phyloP scores from a whole-genome alignment of 2,113 vertebrate species.

The Chiloscyllium plagiosum region DNA sequence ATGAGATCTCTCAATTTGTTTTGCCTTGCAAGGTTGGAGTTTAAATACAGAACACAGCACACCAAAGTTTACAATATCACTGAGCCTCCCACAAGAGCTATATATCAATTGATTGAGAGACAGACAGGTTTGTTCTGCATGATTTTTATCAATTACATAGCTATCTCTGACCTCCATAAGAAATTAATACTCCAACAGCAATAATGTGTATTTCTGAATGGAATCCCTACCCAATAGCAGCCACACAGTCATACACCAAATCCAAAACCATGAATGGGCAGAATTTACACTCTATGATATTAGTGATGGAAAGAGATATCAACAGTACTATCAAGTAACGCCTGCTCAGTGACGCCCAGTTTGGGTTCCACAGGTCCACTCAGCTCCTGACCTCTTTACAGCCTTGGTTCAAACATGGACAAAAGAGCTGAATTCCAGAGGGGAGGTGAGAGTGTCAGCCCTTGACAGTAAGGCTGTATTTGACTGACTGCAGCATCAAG shows the following conservation, averaged over 20 bases:
- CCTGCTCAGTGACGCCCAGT: too few relatives aligned
- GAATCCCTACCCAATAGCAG: not conserved
- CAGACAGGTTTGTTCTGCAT: not conserved
- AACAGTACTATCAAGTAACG: too few relatives aligned
- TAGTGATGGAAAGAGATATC: too few relatives aligned
- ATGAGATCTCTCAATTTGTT: not conserved
- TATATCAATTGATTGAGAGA: not conserved
- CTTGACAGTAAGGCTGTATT: too few relatives aligned
- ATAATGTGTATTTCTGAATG: not conserved
- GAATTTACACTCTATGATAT: too few relatives aligned
- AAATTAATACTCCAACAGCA: not conserved
- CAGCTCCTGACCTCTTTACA: too few relatives aligned
- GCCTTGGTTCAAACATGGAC: too few relatives aligned
- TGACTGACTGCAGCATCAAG: too few relatives aligned
- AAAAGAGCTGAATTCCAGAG: too few relatives aligned
- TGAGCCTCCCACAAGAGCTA: not conserved
- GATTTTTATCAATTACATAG: not conserved
- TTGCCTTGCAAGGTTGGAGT: not conserved
- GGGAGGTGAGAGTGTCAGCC: too few relatives aligned
- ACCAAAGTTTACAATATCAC: not conserved
- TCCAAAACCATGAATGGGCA: not conserved
- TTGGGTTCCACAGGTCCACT: too few relatives aligned
- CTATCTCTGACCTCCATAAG: not conserved
- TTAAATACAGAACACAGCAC: not conserved
- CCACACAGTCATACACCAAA: not conserved